Evolutionary conservation across 2,888 invertebrate genomes (phyloP).

Genomic region (Blastobasis adustella): DNA sequence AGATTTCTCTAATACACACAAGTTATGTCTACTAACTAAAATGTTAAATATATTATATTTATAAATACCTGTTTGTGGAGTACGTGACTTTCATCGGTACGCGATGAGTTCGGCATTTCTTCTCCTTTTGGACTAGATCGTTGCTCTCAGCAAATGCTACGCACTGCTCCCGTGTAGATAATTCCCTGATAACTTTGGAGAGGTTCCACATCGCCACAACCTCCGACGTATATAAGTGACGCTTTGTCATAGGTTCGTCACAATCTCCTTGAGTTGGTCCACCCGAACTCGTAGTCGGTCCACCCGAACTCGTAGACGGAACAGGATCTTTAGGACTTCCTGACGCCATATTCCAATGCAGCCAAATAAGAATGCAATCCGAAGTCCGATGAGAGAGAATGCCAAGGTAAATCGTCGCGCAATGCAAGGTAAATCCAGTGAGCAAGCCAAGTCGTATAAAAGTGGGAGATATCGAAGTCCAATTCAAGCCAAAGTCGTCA

Average conservation of each 20-base stretch:
- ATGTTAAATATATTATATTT: neutral
- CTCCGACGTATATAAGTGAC: neutral
- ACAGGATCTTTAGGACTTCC: neutral
- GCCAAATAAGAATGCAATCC: neutral
- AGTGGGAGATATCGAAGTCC: neutral
- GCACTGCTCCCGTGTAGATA: neutral
- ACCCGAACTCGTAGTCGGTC: neutral
- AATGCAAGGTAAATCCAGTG: neutral
- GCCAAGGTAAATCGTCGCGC: neutral
- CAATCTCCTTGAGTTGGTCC: neutral
- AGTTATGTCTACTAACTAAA: neutral
- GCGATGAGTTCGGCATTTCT: neutral
- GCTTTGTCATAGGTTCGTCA: neutral
- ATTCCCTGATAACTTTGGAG: neutral
- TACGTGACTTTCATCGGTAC: neutral
- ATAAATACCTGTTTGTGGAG: neutral
- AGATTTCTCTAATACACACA: neutral
- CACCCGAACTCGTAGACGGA: neutral
- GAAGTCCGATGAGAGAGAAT: neutral
- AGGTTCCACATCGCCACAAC: neutral
- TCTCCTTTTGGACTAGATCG: neutral
- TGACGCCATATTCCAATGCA: neutral
- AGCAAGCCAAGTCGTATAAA: neutral
- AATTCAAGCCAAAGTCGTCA: too few relatives aligned
- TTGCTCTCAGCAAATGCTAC: neutral